These are phyloP conservation scores for Scaptodrosophila latifasciaeformis DNA, from an alignment of 2,888 invertebrate species.

Conservation along the genomic window DNA sequence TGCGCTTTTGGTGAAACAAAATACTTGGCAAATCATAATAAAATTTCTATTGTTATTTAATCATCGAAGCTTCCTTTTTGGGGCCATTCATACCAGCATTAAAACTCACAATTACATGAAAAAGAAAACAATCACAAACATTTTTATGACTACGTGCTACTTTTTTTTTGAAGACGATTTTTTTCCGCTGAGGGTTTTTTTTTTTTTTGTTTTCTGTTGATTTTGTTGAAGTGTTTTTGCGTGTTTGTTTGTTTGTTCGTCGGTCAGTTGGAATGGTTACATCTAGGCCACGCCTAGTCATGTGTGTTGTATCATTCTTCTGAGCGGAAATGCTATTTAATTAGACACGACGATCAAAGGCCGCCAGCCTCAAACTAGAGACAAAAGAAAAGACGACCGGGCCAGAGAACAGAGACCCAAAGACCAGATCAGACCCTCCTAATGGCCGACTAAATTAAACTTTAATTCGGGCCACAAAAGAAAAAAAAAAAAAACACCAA, in stretches of 20 bases:
- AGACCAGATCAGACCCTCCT: slow-evolving; percentile 31
- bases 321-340: slow-evolving; percentile 66
- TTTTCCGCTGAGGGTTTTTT: not conserved
- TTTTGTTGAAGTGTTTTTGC: not conserved
- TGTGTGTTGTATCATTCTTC: slow-evolving; percentile 44
- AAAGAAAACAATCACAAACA: no score
- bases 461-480: slow-evolving; percentile 53
- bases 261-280: slow-evolving; percentile 20
- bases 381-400: no score
- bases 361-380: no score
- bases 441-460: slow-evolving; percentile 67
- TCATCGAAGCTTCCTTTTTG: no score
- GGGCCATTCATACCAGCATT: no score
- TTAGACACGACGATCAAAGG: slow-evolving; percentile 65
- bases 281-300: slow-evolving; percentile 47
- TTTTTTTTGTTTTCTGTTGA: not conserved
- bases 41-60: no score
- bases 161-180: not conserved
- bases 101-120: no score
- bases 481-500: slow-evolving; percentile 7
- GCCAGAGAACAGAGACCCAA: not conserved
- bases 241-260: slow-evolving; percentile 7
- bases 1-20: no score
- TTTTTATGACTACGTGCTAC: no score
- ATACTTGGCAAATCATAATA: no score